phyloP scores from a whole-genome alignment of 2,888 invertebrate species.

The Sminthurides aquaticus region DNA sequence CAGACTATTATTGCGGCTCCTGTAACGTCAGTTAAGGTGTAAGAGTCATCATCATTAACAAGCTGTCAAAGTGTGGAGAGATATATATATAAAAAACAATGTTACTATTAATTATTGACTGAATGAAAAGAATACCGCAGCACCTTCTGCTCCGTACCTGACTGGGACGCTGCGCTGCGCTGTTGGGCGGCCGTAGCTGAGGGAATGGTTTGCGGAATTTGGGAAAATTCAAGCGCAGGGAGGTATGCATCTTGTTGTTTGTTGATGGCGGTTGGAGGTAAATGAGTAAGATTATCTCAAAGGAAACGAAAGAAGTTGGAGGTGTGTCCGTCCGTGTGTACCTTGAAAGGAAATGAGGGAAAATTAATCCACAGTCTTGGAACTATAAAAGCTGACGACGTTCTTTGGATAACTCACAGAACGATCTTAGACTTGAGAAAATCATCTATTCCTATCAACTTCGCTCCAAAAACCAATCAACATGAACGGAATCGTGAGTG shows the following conservation, averaged over 20 bases:
- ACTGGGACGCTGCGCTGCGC: not conserved
- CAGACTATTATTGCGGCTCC: too few relatives aligned
- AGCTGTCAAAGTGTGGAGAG: too few relatives aligned
- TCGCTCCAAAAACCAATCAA: conserved; percentile 17
- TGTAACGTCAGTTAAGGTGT: too few relatives aligned
- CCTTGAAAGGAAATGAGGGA: not conserved
- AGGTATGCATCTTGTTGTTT: too few relatives aligned
- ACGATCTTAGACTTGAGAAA: not conserved
- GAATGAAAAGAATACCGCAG: too few relatives aligned
- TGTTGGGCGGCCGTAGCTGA: not conserved
- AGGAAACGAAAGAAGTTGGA: not conserved
- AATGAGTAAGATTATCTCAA: too few relatives aligned
- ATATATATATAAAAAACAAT: too few relatives aligned
- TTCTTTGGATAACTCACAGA: not conserved
- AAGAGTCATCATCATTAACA: too few relatives aligned
- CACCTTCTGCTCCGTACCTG: not conserved
- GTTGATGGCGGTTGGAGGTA: too few relatives aligned
- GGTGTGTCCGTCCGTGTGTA: not conserved
- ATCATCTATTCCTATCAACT: not conserved
- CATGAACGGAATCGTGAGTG: conserved; percentile 32
- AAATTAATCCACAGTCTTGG: not conserved
- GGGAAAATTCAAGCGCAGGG: too few relatives aligned
- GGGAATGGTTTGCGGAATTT: not conserved
- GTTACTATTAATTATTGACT: too few relatives aligned
- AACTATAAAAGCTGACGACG: not conserved